Evolutionary conservation across 2,113 vertebrate species (phyloP).

Genomic region (Perca schrenkii): DNA sequence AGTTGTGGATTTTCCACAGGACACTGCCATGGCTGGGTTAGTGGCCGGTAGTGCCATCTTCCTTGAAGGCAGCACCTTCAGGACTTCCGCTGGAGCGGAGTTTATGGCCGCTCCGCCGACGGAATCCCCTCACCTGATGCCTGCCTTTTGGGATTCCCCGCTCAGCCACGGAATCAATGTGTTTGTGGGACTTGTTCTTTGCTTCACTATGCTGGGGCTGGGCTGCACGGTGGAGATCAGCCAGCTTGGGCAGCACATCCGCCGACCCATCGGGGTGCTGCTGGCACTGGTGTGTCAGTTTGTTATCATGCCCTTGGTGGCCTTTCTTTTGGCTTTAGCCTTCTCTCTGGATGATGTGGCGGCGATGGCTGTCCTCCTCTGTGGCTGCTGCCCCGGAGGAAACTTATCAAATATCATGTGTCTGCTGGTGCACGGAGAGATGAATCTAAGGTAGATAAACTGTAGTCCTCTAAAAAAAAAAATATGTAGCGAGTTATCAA

Average conservation of each 20-base stretch:
- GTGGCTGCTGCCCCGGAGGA: conserved; percentile 96
- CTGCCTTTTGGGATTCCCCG: conserved; percentile 89
- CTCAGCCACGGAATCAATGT: conserved; percentile 93
- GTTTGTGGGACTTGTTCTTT: conserved; percentile 91
- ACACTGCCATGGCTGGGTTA: conserved; percentile 33
- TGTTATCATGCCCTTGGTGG: conserved; percentile 93
- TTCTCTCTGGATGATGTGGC: conserved; percentile 94
- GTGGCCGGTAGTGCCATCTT: conserved; percentile 45
- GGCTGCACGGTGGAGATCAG: conserved; percentile 94
- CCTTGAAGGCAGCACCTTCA: conserved; percentile 20
- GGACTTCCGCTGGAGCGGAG: conserved; percentile 43
- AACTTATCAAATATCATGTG: conserved; percentile 97
- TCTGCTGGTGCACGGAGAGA: conserved; percentile 94
- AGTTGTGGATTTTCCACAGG: conserved; percentile 11
- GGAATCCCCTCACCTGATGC: conserved; percentile 66
- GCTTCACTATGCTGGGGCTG: conserved; percentile 95
- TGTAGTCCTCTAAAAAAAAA: not conserved
- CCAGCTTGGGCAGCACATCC: conserved; percentile 91
- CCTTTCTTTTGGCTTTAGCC: conserved; percentile 91
- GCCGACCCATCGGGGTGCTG: conserved; percentile 90
- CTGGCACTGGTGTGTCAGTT: conserved; percentile 95
- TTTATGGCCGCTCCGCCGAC: conserved; percentile 62
- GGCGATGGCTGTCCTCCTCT: conserved; percentile 94
- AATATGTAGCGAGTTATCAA: not conserved
- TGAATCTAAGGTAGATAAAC: conserved; percentile 94